Evolutionary conservation across 2,888 invertebrate species (phyloP), one percentile per base, ranked within the genome.

Genomic region (Calliopum simillimum): DNA sequence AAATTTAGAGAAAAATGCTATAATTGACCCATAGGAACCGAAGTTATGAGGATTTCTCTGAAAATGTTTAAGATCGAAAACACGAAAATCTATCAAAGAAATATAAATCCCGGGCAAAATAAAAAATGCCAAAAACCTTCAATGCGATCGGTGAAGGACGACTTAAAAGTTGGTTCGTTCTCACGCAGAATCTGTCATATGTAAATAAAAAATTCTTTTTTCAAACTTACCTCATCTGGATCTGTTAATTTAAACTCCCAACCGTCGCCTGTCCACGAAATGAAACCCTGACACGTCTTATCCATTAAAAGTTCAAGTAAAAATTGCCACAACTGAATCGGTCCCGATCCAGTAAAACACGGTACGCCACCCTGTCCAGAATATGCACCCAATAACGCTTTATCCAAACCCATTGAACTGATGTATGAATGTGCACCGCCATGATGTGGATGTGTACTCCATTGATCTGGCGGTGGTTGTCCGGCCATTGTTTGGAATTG

Each of bases 181-280:
- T n/a, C n/a, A n/a, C n/a, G n/a, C n/a, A n/a, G n/a, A n/a, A n/a
- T n/a, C n/a, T 53, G 12, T 21, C 13, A 25, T 1, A 55, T 55
- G n/a, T n/a, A 3, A 33, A 33, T 6, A 3, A 33, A 33, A 6
- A 4, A 2, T 6, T 4, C 33, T 33, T 33, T 3, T 11, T 46
- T 16, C 12, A 5, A 2, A 72, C 76, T 74, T 68, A 83, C 82
- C 89, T 99, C 98, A 88, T 99, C 98, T 0, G 98, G 98, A 87
- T 99, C 98, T 49, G 97, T 97, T 70, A 98, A 89, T 85, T 98
- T 98, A 88, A 99, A 99, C 87, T 99, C 98, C 98, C 98, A 98
- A 71, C 98, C 98, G 84, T 98, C 98, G 19, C 98, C 98, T 41
- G 98, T 98, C 98, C 98, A 98, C 75, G 96, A 95, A 83, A 98